These are phyloP conservation scores for Amphibalanus amphitrite DNA, from an alignment of 1,140 invertebrate genomes.

Conservation along the genomic window DNA sequence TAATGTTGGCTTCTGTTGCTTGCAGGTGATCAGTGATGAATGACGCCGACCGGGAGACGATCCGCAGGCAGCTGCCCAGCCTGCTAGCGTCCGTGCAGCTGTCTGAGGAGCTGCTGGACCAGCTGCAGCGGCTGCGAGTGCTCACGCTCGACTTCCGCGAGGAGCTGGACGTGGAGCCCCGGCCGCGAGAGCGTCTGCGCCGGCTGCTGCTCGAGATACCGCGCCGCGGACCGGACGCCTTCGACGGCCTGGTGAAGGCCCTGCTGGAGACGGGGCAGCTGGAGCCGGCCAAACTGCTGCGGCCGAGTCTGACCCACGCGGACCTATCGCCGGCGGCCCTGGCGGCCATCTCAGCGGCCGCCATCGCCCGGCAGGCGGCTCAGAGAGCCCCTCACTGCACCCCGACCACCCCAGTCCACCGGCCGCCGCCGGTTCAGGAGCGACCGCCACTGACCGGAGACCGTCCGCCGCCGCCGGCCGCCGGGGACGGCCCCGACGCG, in stretches of 20 bases:
- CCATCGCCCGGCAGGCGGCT: not conserved
- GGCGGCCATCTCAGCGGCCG: not conserved
- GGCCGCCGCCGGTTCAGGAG: no score
- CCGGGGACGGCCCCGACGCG: no score
- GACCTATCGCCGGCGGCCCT: not conserved
- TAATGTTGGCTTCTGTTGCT: no score
- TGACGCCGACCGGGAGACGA: not conserved
- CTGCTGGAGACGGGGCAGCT: not conserved
- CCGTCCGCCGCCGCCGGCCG: no score
- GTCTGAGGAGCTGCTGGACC: not conserved
- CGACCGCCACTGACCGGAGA: not conserved
- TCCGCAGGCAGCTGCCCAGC: not conserved
- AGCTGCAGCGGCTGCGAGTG: not conserved
- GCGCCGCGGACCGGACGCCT: not conserved
- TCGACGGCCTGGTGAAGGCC: not conserved
- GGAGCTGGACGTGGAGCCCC: conserved; percentile 10
- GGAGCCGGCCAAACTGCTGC: not conserved
- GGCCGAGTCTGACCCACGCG: not conserved
- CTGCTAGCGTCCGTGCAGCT: conserved; percentile 5
- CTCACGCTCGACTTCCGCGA: not conserved
- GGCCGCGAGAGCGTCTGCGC: not conserved
- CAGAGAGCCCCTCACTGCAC: no score
- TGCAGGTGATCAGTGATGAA: not conserved
- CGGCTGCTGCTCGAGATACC: not conserved
- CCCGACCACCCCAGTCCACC: not conserved